Conservation (phyloP, 2,113 vertebrate species). For the Psilopsiagon aurifrons region DNA sequence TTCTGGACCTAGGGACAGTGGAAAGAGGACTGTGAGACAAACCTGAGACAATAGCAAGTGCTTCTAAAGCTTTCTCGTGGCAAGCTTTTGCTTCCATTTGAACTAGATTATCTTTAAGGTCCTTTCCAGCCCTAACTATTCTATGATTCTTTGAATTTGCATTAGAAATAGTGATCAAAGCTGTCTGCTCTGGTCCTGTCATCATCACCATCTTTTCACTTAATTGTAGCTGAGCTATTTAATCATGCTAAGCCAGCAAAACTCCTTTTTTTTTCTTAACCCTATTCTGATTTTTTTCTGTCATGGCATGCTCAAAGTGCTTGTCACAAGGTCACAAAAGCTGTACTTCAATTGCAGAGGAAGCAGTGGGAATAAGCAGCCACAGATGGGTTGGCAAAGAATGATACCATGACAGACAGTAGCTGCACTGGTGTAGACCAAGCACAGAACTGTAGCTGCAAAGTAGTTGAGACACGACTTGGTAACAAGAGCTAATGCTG, state of each 20-base stretch:
- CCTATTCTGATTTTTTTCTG: accelerated
- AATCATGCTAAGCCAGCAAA: not conserved
- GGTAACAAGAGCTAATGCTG: not conserved
- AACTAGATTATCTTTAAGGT: not conserved
- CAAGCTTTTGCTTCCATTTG: not conserved
- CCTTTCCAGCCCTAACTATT: not conserved
- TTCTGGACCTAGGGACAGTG: not conserved
- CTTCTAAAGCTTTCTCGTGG: not conserved
- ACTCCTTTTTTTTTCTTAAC: not conserved
- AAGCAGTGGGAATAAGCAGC: not conserved
- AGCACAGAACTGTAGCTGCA: not conserved
- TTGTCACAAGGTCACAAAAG: not conserved
- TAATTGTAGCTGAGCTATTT: not conserved
- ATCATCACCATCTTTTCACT: not conserved
- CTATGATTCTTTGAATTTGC: not conserved
- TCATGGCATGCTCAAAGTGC: not conserved
- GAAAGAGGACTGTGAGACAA: not conserved
- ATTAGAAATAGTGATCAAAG: not conserved
- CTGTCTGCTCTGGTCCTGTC: not conserved
- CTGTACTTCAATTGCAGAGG: not conserved
- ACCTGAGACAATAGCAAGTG: not conserved
- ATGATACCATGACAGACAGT: not conserved
- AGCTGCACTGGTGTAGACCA: not conserved
- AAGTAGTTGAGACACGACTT: not conserved
- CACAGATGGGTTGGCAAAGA: accelerated